phyloP scores from a whole-genome alignment of 2,888 invertebrate genomes.

The Tetranychus piercei region DNA sequence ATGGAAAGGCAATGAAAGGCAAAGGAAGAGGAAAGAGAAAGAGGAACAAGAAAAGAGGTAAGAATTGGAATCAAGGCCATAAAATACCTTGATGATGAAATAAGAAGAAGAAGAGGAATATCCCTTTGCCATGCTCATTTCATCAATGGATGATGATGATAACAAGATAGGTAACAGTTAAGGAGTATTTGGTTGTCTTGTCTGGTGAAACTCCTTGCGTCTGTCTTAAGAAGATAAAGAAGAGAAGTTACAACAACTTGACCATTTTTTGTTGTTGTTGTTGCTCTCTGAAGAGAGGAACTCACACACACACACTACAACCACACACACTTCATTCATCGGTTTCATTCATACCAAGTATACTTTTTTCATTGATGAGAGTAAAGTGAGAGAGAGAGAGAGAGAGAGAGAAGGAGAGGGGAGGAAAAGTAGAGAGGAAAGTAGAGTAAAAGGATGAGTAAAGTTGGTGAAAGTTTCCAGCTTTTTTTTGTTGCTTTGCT shows the following conservation, averaged over 20 bases:
- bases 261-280: not conserved
- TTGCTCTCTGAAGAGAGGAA: too few relatives aligned
- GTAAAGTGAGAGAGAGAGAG: not conserved
- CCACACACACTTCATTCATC: not conserved
- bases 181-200: not conserved
- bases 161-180: not conserved
- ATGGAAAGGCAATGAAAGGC: not conserved
- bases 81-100: not conserved
- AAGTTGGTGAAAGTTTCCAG: not conserved
- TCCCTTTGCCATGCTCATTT: not conserved
- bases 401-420: not conserved
- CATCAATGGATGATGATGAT: not conserved
- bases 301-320: too few relatives aligned
- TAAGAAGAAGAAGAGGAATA: not conserved
- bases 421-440: not conserved
- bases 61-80: not conserved
- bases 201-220: constrained; percentile 2
- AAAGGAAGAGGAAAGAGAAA: constrained; percentile 6
- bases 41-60: constrained; percentile 3
- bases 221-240: not conserved
- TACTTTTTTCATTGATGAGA: not conserved
- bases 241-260: not conserved
- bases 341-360: not conserved
- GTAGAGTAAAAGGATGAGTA: constrained; percentile 1
- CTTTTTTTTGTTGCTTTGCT: not conserved